Evolutionary conservation across 1,140 invertebrate species (phyloP), one percentile per base, ranked within the genome.

Genomic region (Mylabris phalerata): DNA sequence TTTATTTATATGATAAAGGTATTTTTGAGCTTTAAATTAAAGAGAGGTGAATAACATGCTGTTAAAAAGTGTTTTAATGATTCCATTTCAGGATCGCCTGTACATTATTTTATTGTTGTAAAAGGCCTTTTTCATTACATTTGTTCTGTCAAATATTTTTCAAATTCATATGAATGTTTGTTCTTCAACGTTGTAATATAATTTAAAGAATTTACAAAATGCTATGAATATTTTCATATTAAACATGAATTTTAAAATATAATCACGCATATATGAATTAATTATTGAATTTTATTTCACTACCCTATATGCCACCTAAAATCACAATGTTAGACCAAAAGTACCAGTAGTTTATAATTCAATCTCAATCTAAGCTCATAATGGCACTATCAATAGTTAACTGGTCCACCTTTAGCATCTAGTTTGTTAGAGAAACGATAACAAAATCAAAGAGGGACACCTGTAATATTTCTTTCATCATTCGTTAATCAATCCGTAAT

Each of bases 181-280:
- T 66, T 66, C 56, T 63, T 59, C 58, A 64, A 66, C 56, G 58
- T 65, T 68, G 67, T 71, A 71, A 68, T 67, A 67, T 69, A 67
- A 68, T 71, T 69, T 69, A 62, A 67, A 68, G 61, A 66, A 62
- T 66, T 64, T 67, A 70, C 57, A 64, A 70, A 71, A 68, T 71
- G 68, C 69, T 70, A 68, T 68, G 62, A 69, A 71, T 71, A 71
- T 71, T 71, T 71, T 71, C 70, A 69, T 71, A 71, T 69, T 70
- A 70, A 71, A 71, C 57, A 59, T 69, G 66, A 67, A 70, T 64
- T 71, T 68, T 67, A 64, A 71, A 70, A 71, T 69, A 70, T 71
- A 71, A 69, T 68, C 68, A 71, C 66, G 65, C 70, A 71, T 68
- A 67, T 69, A 69, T 65, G 65, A 63, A 62, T 66, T 62, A 62